phyloP scores from a whole-genome alignment of 2,113 vertebrate species.

The Pseudorasbora parva region DNA sequence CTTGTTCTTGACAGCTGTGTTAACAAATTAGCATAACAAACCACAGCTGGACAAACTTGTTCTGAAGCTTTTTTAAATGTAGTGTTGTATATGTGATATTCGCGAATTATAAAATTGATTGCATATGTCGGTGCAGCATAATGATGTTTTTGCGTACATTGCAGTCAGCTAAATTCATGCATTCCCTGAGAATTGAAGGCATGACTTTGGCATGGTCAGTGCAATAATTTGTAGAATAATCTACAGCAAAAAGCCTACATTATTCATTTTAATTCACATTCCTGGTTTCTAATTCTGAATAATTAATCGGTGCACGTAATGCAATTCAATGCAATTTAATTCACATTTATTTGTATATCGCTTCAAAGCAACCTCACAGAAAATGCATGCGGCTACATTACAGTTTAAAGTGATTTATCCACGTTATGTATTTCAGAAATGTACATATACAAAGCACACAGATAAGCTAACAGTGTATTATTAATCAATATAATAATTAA shows the following conservation, averaged over 20 bases:
- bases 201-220: neutral
- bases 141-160: neutral
- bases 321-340: too few species aligned
- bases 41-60: constrained; percentile 47
- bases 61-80: neutral
- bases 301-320: neutral
- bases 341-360: too few species aligned
- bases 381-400: too few species aligned
- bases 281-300: neutral
- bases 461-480: too few species aligned
- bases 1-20: constrained; percentile 40
- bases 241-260: neutral
- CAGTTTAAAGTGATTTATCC: too few species aligned
- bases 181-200: neutral
- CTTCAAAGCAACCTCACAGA: too few species aligned
- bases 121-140: neutral
- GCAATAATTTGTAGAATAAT: neutral
- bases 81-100: constrained; percentile 8
- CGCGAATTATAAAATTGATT: neutral
- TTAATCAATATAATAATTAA: too few species aligned
- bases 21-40: constrained; percentile 51
- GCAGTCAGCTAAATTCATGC: neutral
- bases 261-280: neutral
- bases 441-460: too few species aligned
- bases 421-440: too few species aligned